These are phyloP conservation scores for Bellardia bayeri DNA, from an alignment of 2,888 invertebrate species.

Conservation along the genomic window DNA sequence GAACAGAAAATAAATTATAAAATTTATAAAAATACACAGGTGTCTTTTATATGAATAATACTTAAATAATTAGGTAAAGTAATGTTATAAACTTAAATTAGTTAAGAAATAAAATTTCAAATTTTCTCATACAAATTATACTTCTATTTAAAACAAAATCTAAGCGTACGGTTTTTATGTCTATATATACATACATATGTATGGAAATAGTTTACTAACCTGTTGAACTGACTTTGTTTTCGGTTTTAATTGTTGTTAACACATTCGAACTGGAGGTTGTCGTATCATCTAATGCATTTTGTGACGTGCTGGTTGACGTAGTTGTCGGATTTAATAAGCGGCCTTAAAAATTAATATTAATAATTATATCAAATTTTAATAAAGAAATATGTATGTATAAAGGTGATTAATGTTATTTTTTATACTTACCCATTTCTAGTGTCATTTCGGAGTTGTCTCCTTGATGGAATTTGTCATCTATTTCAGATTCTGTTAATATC, in stretches of 20 bases:
- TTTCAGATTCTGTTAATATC: constrained; percentile 83
- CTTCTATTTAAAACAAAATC: neutral
- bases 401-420: neutral
- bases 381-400: neutral
- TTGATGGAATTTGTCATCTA: constrained; percentile 82
- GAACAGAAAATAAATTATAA: constrained; percentile 41
- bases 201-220: constrained; percentile 75
- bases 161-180: neutral
- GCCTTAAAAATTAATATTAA: constrained; percentile 75
- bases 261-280: constrained; percentile 69
- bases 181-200: neutral
- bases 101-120: neutral
- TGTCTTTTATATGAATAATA: neutral
- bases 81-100: constrained; percentile 15
- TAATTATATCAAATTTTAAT: neutral
- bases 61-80: constrained; percentile 29
- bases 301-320: constrained; percentile 75
- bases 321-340: constrained; percentile 79
- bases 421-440: constrained; percentile 83
- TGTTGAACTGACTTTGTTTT: constrained; percentile 78
- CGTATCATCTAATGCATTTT: constrained; percentile 79
- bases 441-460: constrained; percentile 82
- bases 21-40: constrained; percentile 9
- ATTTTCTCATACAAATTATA: neutral
- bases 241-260: constrained; percentile 79